Percentiles rank a stretch among this genome's conserved stretches.
These are phyloP conservation scores for Megaceryle alcyon DNA, from an alignment of 2,797 vertebrate genomes.

Conservation along the genomic window DNA sequence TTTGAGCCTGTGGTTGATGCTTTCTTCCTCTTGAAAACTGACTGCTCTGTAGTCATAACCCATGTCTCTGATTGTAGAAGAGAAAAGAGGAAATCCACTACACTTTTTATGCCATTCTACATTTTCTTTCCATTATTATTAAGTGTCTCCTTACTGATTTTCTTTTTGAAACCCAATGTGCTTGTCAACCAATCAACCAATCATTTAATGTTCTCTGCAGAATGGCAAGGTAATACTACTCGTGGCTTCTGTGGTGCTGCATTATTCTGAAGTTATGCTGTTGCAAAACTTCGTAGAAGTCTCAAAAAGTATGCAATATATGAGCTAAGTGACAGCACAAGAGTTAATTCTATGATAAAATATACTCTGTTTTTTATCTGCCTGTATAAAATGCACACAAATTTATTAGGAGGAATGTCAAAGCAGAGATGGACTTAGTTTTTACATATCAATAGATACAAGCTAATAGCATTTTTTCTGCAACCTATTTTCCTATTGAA, in stretches of 20 bases:
- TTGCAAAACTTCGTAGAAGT: neutral
- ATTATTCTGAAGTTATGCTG: neutral
- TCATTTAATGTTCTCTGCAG: neutral
- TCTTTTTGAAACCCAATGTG: conserved; percentile 22
- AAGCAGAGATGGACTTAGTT: conserved; percentile 58
- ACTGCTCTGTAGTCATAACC: neutral
- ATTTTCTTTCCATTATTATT: conserved; percentile 47
- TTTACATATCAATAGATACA: conserved; percentile 60
- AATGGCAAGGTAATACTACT: neutral
- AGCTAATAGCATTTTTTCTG: conserved; percentile 53
- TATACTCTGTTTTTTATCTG: conserved; percentile 61
- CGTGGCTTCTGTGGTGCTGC: neutral
- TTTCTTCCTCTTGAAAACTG: neutral
- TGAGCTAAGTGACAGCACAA: conserved; percentile 28
- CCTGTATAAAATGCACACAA: conserved; percentile 10
- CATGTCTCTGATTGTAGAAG: neutral
- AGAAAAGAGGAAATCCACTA: neutral
- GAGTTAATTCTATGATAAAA: conserved; percentile 4
- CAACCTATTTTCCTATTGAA: conserved; percentile 42
- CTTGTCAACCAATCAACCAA: conserved; percentile 21
- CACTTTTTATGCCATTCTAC: neutral
- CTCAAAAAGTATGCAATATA: neutral
- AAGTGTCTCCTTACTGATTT: conserved; percentile 7
- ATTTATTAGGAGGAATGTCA: conserved; percentile 61
- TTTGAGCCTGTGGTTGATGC: neutral